phyloP scores from a whole-genome alignment of 2,888 invertebrate genomes.

The Theretra japonica region DNA sequence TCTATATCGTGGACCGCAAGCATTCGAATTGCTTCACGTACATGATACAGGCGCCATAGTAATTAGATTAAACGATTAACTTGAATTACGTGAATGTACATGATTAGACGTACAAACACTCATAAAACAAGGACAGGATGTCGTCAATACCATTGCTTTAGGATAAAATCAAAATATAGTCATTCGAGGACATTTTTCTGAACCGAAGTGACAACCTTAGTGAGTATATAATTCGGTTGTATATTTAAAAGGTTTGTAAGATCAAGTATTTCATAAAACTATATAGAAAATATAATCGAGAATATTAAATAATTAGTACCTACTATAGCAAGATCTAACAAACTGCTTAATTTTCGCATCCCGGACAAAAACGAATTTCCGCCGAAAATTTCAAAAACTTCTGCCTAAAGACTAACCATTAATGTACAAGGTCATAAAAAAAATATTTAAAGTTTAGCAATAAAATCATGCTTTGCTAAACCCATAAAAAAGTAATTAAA shows the following conservation, averaged over 20 bases:
- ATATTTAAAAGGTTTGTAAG: background rate
- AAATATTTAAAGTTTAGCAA: too few species aligned
- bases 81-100: constrained; percentile 38
- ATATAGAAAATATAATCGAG: too few species aligned
- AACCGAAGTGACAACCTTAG: background rate
- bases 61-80: constrained; percentile 57
- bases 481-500: background rate
- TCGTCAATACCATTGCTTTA: background rate
- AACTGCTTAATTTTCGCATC: too few species aligned
- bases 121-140: background rate
- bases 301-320: too few species aligned
- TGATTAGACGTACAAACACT: constrained; percentile 8
- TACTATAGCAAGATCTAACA: too few species aligned
- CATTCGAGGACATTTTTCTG: background rate
- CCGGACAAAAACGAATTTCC: too few species aligned
- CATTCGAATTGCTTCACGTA: constrained; percentile 44
- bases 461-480: background rate
- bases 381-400: too few species aligned
- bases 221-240: background rate
- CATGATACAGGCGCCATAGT: constrained; percentile 52
- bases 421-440: too few species aligned
- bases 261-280: too few species aligned
- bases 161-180: background rate
- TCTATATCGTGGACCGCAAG: constrained; percentile 23
- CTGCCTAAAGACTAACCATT: too few species aligned